These are phyloP conservation scores for Amblyjoppa proteus DNA, from an alignment of 2,888 invertebrate species.

Conservation along the genomic window DNA sequence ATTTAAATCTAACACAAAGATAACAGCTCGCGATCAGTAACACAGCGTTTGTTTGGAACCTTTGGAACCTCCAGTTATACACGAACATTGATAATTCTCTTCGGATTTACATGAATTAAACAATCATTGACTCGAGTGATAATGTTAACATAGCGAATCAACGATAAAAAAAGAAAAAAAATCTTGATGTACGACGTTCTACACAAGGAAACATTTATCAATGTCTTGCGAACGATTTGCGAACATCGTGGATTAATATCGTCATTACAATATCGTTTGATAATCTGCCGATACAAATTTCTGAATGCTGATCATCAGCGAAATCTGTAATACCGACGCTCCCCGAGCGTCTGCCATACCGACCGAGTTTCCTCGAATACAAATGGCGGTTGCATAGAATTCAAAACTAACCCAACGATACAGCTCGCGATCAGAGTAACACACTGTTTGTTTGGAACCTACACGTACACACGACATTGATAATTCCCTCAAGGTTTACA, in stretches of 20 bases:
- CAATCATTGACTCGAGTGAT: constrained; percentile 17
- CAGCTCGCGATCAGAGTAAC: constrained; percentile 22
- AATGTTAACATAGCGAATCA: constrained; percentile 8
- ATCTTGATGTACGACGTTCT: constrained; percentile 87
- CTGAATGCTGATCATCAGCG: too few relatives aligned
- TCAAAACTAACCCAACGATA: constrained; percentile 35
- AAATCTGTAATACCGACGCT: background rate
- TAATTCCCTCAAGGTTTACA: background rate
- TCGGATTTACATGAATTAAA: constrained; percentile 9
- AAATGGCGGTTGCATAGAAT: constrained; percentile 38
- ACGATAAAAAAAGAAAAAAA: constrained; percentile 13
- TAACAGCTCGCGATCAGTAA: constrained; percentile 33
- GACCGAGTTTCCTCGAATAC: background rate
- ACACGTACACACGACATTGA: background rate
- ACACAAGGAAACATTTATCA: constrained; percentile 86
- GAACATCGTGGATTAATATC: constrained; percentile 89
- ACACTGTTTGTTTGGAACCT: constrained; percentile 38
- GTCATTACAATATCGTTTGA: too few relatives aligned
- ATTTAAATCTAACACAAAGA: constrained; percentile 31
- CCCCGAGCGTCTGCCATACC: background rate
- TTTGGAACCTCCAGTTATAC: background rate
- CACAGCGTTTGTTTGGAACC: constrained; percentile 35
- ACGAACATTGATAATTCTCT: background rate
- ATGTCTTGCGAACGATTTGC: constrained; percentile 86
- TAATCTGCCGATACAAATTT: too few relatives aligned